Conservation (phyloP, 2,113 vertebrate genomes). For the Sialia sialis region DNA sequence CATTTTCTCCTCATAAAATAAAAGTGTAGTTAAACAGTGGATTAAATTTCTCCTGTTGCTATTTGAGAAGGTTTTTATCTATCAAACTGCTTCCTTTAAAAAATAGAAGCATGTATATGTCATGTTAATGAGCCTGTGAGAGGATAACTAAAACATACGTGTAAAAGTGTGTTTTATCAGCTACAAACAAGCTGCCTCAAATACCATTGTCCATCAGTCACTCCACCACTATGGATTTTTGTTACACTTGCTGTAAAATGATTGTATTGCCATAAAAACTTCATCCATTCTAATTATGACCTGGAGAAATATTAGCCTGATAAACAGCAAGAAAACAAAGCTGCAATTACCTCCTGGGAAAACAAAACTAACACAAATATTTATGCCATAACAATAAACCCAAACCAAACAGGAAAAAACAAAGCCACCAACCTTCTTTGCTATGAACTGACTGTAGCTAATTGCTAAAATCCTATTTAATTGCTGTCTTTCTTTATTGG, state of each 20-base stretch:
- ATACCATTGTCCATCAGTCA: background rate
- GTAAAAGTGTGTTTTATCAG: background rate
- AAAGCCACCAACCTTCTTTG: background rate
- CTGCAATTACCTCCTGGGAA: background rate
- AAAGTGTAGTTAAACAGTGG: background rate
- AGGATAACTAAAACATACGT: background rate
- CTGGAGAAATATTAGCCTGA: background rate
- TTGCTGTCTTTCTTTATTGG: background rate
- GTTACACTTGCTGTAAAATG: background rate
- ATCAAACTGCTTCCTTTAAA: background rate
- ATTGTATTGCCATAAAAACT: background rate
- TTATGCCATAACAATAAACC: background rate
- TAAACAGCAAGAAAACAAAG: background rate
- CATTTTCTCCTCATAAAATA: constrained; percentile 5
- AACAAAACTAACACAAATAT: background rate
- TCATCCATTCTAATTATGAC: background rate
- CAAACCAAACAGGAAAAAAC: background rate
- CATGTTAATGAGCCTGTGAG: background rate
- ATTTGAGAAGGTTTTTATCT: background rate
- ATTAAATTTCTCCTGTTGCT: background rate
- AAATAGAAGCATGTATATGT: background rate
- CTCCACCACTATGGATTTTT: background rate
- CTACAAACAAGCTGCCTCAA: background rate
- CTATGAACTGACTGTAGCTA: background rate
- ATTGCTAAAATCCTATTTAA: background rate